phyloP scores from a whole-genome alignment of 2,113 vertebrate genomes.

The Calidris pygmaea region DNA sequence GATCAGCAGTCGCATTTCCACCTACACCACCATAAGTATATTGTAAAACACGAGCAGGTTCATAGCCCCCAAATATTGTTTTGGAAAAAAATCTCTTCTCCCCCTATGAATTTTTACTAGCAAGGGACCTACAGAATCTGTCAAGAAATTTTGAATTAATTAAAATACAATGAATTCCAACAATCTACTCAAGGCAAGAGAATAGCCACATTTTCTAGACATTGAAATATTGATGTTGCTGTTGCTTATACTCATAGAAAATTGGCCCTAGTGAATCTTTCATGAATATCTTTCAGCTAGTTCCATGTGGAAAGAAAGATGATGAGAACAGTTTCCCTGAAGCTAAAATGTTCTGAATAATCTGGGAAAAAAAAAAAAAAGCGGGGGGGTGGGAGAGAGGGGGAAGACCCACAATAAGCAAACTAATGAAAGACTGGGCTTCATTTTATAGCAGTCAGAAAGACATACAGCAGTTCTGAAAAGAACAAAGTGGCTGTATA shows the following conservation, averaged over 20 bases:
- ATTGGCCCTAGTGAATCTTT: conserved; percentile 83
- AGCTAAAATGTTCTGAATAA: conserved; percentile 54
- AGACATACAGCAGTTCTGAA: not conserved
- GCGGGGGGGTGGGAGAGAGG: no score
- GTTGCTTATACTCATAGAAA: conserved; percentile 79
- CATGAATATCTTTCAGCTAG: conserved; percentile 77
- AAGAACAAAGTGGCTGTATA: not conserved
- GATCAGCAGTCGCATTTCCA: conserved; percentile 46
- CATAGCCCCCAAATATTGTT: not conserved
- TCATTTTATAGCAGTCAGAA: not conserved
- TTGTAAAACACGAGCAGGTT: conserved; percentile 5
- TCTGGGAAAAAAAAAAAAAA: not conserved
- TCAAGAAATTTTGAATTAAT: conserved; percentile 49
- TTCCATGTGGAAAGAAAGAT: conserved; percentile 49
- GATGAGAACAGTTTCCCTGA: conserved; percentile 32
- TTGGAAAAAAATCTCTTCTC: not conserved
- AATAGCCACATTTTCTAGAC: conserved; percentile 49
- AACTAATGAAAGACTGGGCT: not conserved
- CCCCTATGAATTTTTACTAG: conserved; percentile 28
- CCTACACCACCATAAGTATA: not conserved
- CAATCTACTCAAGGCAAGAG: conserved; percentile 30
- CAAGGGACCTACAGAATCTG: not conserved
- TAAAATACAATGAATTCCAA: conserved; percentile 62
- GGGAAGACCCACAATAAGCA: not conserved
- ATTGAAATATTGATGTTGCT: conserved; percentile 87